phyloP scores from a whole-genome alignment of 2,797 vertebrate species.

The Cynopterus sphinx region DNA sequence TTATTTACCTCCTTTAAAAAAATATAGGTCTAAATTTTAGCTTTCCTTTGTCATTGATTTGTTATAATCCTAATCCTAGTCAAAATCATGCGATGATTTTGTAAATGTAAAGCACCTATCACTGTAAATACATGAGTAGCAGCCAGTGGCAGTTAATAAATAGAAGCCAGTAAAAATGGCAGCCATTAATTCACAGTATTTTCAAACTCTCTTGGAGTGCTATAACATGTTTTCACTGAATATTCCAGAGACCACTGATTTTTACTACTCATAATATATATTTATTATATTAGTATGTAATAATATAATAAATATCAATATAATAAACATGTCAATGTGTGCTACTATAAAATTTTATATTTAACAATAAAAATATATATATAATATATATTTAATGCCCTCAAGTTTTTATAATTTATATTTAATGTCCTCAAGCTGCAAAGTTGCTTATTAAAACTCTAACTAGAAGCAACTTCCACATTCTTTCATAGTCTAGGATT shows the following conservation, averaged over 20 bases:
- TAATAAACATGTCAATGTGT: background rate
- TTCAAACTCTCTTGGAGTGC: background rate
- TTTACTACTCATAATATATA: slow-evolving; percentile 40
- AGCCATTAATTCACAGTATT: background rate
- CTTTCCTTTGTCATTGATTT: background rate
- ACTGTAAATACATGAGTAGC: background rate
- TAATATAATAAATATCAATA: background rate
- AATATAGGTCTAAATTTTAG: background rate
- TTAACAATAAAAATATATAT: too few relatives aligned
- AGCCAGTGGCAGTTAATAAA: background rate
- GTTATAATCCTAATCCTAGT: background rate
- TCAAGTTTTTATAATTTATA: slow-evolving; percentile 44
- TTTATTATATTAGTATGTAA: background rate
- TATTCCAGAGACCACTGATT: slow-evolving; percentile 34
- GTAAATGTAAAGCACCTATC: background rate
- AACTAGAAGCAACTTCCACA: background rate
- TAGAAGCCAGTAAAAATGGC: background rate
- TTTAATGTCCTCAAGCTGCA: slow-evolving; percentile 16
- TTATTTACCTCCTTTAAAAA: background rate
- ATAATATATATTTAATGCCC: background rate
- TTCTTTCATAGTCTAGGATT: background rate
- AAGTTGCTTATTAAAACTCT: slow-evolving; percentile 21
- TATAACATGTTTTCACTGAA: background rate
- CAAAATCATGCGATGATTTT: background rate
- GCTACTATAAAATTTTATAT: too few relatives aligned